Evolutionary conservation across 2,113 vertebrate species (phyloP).

Genomic region (Diphyllodes magnificus): DNA sequence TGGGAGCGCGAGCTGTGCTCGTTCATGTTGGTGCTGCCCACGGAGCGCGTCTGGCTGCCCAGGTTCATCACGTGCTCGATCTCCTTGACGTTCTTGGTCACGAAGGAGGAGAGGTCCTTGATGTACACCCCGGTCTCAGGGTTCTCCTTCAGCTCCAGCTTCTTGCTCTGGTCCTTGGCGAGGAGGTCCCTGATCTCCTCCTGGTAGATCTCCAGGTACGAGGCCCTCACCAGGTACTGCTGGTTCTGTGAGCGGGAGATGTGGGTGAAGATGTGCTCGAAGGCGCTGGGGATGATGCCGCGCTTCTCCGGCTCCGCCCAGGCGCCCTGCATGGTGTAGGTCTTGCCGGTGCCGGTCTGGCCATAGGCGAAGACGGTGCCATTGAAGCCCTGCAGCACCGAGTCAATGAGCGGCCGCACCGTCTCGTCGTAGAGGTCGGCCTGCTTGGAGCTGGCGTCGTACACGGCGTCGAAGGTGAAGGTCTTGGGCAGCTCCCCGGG

Average conservation of each 20-base stretch:
- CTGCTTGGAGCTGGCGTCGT: constrained; percentile 86
- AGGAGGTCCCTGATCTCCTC: constrained; percentile 94
- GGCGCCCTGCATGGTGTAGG: constrained; percentile 90
- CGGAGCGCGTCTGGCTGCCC: constrained; percentile 87
- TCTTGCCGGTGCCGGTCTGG: constrained; percentile 95
- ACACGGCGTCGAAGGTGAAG: constrained; percentile 93
- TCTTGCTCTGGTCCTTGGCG: constrained; percentile 88
- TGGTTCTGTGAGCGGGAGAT: constrained; percentile 95
- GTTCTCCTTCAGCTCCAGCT: constrained; percentile 91
- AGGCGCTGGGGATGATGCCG: constrained; percentile 89
- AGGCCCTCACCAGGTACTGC: constrained; percentile 95
- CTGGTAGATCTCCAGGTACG: constrained; percentile 97
- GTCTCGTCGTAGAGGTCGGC: constrained; percentile 89
- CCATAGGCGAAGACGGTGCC: constrained; percentile 93
- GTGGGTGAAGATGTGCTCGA: constrained; percentile 94
- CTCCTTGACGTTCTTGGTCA: constrained; percentile 94
- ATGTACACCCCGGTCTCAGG: constrained; percentile 89
- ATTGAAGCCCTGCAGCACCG: constrained; percentile 89
- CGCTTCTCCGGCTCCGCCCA: constrained; percentile 82
- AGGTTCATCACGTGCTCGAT: constrained; percentile 95
- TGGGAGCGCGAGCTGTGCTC: constrained; percentile 94
- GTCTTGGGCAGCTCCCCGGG: constrained; percentile 86
- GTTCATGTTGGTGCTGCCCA: constrained; percentile 95
- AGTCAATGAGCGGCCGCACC: constrained; percentile 89
- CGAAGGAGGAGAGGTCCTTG: constrained; percentile 90